phyloP scores from a whole-genome alignment of 2,797 vertebrate species.

The Brotula barbata region DNA sequence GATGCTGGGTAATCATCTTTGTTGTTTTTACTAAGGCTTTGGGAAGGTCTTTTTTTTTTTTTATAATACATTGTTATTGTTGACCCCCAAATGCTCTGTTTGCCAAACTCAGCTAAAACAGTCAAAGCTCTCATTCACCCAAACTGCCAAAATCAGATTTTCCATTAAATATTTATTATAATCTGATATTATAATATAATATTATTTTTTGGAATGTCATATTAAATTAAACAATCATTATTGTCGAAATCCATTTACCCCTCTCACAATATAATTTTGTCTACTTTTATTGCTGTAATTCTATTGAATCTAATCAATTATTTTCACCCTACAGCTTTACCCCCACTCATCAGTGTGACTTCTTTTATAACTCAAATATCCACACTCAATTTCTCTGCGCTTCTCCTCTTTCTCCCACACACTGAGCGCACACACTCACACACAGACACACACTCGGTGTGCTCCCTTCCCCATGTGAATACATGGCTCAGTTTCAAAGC shows the following conservation, averaged over 20 bases:
- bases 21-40: slow-evolving; percentile 6
- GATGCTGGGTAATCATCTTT: slow-evolving; percentile 5
- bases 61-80: background rate
- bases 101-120: background rate
- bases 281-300: background rate
- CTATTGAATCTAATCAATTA: background rate
- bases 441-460: slow-evolving; percentile 14
- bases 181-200: background rate
- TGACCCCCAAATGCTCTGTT: background rate
- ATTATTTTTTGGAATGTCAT: background rate
- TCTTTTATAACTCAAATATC: slow-evolving; percentile 3
- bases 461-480: slow-evolving; percentile 25
- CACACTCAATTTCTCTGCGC: slow-evolving; percentile 13
- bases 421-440: slow-evolving; percentile 4
- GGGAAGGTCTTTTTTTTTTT: background rate
- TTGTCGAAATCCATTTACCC: slow-evolving; percentile 2
- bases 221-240: background rate
- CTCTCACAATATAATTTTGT: background rate
- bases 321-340: background rate
- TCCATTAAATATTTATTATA: background rate
- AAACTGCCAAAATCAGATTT: background rate
- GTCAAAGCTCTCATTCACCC: background rate
- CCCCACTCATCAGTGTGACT: background rate
- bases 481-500: slow-evolving; percentile 61
- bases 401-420: slow-evolving; percentile 21